A percentile compares a stretch with the other conserved stretches of the same genome.
Conservation (phyloP, 2,888 invertebrate species). For the Digitonthophagus gazella region DNA sequence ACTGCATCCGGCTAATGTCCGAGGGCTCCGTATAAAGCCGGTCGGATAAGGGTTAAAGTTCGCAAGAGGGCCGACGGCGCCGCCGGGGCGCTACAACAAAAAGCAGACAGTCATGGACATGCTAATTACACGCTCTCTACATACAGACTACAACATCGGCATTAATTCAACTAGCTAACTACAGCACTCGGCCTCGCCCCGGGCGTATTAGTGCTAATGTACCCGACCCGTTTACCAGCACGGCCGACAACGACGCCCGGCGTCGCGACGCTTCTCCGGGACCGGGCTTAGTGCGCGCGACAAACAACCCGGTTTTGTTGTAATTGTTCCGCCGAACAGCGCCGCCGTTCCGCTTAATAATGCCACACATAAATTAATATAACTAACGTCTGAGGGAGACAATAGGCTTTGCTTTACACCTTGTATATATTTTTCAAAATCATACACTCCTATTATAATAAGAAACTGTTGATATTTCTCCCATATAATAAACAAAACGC, state of each 20-base stretch:
- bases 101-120: slow-evolving; percentile 53
- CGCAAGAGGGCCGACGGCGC: slow-evolving; percentile 42
- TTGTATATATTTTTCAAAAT: slow-evolving; percentile 42
- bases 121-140: slow-evolving; percentile 54
- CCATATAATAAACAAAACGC: slow-evolving; percentile 12
- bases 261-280: slow-evolving; percentile 19
- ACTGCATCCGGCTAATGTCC: slow-evolving; percentile 20
- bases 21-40: slow-evolving; percentile 35
- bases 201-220: slow-evolving; percentile 48
- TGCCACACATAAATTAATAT: slow-evolving; percentile 52
- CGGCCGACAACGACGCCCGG: slow-evolving; percentile 12
- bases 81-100: slow-evolving; percentile 46
- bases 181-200: slow-evolving; percentile 45
- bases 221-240: slow-evolving; percentile 32
- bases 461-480: neutral
- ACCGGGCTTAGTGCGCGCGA: slow-evolving; percentile 36
- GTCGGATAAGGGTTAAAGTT: slow-evolving; percentile 45
- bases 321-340: slow-evolving; percentile 49
- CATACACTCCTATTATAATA: neutral
- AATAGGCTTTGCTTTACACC: slow-evolving; percentile 46
- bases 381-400: slow-evolving; percentile 45
- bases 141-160: slow-evolving; percentile 52
- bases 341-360: slow-evolving; percentile 47
- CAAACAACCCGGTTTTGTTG: slow-evolving; percentile 51
- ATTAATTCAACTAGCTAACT: slow-evolving; percentile 52